Conservation (phyloP, 2,888 invertebrate genomes). For the Melitaea athalia region DNA sequence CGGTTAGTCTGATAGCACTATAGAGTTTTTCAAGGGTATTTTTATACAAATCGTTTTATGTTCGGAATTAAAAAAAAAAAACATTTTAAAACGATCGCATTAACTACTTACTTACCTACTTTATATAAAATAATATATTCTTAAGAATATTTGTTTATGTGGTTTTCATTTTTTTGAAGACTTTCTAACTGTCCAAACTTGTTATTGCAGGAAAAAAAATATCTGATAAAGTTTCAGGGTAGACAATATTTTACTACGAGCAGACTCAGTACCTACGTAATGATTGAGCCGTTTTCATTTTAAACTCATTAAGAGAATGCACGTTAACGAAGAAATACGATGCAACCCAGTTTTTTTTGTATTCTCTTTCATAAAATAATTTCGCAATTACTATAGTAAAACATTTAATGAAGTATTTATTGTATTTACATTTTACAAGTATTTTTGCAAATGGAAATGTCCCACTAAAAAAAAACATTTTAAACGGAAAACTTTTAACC, state of each 20-base stretch:
- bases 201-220: background rate
- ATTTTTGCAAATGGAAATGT: background rate
- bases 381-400: background rate
- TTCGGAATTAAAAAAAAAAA: background rate
- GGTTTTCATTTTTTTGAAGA: no score
- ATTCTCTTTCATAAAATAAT: constrained; percentile 5
- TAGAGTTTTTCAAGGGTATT: background rate
- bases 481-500: background rate
- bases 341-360: constrained; percentile 11
- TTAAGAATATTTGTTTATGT: no score
- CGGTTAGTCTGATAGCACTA: background rate
- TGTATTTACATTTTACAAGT: background rate
- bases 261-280: constrained; percentile 17
- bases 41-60: background rate
- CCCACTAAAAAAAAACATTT: background rate
- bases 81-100: background rate
- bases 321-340: constrained; percentile 15
- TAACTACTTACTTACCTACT: no score
- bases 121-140: no score
- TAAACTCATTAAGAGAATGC: constrained; percentile 19
- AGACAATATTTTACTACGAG: background rate
- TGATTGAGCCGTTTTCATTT: constrained; percentile 34
- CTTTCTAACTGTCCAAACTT: background rate
- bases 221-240: background rate
- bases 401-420: background rate